A percentile compares a stretch with the other conserved stretches of the same genome.
phyloP scores from a whole-genome alignment of 2,888 invertebrate species.

The Plagodis dolabraria region DNA sequence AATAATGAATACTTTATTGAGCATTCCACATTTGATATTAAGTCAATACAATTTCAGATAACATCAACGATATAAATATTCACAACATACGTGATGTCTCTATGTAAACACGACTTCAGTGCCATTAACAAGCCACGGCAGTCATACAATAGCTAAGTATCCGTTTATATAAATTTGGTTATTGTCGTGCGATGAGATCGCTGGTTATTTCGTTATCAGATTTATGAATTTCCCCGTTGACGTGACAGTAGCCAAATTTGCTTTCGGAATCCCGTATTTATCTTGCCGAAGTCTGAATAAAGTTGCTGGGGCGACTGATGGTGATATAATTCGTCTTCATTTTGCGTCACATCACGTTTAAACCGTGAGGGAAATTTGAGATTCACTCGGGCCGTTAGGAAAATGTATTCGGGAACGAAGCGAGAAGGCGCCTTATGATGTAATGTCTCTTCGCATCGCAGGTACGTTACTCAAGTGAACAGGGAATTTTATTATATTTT shows the following conservation, averaged over 20 bases:
- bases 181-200: conserved; percentile 45
- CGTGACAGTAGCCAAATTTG: conserved; percentile 42
- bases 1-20: conserved; percentile 12
- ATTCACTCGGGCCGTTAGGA: conserved; percentile 45
- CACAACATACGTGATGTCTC: conserved; percentile 27
- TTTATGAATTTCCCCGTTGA: conserved; percentile 46
- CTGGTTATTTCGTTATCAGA: conserved; percentile 48
- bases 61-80: conserved; percentile 27
- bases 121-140: conserved; percentile 35
- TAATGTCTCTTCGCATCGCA: conserved; percentile 28
- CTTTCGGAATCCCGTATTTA: conserved; percentile 42
- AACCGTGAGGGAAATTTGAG: conserved; percentile 57
- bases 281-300: conserved; percentile 41
- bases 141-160: conserved; percentile 46
- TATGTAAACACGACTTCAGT: conserved; percentile 24
- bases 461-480: conserved; percentile 27
- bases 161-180: conserved; percentile 48
- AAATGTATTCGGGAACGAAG: conserved; percentile 48
- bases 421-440: conserved; percentile 39
- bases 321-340: conserved; percentile 50
- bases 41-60: conserved; percentile 26
- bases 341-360: conserved; percentile 48
- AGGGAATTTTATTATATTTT: too few species aligned
- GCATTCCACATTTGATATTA: conserved; percentile 15
- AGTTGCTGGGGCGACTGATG: conserved; percentile 46